Conservation (phyloP, 2,888 invertebrate genomes). For the Philopedon plagiatum region DNA sequence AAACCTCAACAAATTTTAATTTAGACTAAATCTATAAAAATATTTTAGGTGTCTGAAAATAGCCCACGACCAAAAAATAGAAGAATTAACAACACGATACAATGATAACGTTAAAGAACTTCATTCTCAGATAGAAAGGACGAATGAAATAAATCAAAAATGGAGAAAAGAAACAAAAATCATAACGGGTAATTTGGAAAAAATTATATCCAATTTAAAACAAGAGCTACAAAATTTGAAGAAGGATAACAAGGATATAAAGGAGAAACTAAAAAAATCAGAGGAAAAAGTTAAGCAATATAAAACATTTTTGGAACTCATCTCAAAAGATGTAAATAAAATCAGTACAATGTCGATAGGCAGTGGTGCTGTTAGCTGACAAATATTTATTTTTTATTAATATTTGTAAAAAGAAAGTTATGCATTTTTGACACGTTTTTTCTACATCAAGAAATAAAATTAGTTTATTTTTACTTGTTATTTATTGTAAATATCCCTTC, state of each 20-base stretch:
- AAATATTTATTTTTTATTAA: neutral
- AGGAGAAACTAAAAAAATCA: conserved; percentile 64
- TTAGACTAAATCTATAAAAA: conserved; percentile 13
- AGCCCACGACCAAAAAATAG: conserved; percentile 53
- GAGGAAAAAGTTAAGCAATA: conserved; percentile 57
- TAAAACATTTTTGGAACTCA: conserved; percentile 54
- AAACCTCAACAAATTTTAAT: no score
- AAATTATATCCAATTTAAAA: conserved; percentile 71
- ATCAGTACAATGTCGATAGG: conserved; percentile 49
- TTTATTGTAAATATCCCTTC: no score
- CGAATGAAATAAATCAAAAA: conserved; percentile 74
- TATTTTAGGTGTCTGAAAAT: conserved; percentile 52
- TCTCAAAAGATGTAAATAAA: conserved; percentile 56
- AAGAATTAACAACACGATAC: conserved; percentile 54
- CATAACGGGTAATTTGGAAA: conserved; percentile 75
- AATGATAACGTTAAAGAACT: conserved; percentile 69
- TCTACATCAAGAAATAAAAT: no score
- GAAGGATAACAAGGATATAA: conserved; percentile 66
- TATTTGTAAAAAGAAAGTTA: no score
- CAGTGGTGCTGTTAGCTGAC: conserved; percentile 33
- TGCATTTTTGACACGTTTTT: no score
- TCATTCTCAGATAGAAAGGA: conserved; percentile 73
- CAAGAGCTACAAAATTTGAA: conserved; percentile 72
- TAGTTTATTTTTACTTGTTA: no score
- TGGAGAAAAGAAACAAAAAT: conserved; percentile 78